A percentile compares a stretch with the other conserved stretches of the same genome.
Conservation (phyloP, 2,113 vertebrate species). For the Nannospalax galili region DNA sequence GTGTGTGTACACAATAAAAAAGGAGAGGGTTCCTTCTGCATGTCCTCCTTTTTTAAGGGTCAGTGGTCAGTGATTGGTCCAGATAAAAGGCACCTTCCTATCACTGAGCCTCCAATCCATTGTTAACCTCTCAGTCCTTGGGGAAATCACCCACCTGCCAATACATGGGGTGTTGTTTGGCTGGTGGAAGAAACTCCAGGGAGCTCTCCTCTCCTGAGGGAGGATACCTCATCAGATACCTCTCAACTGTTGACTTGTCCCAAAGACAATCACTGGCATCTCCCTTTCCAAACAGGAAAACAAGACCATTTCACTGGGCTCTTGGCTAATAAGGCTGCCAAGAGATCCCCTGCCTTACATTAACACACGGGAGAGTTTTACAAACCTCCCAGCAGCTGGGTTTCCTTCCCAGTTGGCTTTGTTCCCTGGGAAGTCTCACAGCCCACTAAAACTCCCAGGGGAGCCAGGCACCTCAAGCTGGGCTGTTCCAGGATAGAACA, state of each 20-base stretch:
- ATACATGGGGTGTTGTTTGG: accelerated
- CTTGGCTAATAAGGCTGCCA: not conserved
- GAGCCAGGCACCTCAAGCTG: accelerated
- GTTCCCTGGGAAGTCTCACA: not conserved
- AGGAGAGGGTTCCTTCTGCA: not conserved
- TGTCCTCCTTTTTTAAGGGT: not conserved
- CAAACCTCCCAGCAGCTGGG: not conserved
- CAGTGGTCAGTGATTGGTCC: not conserved
- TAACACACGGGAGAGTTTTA: not conserved
- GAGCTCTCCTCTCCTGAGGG: not conserved
- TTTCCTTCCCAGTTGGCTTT: not conserved
- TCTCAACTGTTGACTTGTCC: not conserved
- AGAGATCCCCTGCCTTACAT: not conserved
- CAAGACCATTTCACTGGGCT: not conserved
- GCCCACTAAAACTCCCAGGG: not conserved
- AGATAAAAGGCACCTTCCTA: not conserved
- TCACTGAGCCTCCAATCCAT: too few species aligned
- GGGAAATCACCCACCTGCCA: not conserved
- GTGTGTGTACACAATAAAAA: too few species aligned
- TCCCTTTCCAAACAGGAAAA: not conserved
- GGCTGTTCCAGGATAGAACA: not conserved
- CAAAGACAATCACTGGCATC: not conserved
- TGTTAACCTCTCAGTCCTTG: not conserved
- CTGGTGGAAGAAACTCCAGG: not conserved
- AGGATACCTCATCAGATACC: not conserved